Base-by-base conservation (phyloP, 2,888 invertebrate species). In the Agrochola macilenta region DNA sequence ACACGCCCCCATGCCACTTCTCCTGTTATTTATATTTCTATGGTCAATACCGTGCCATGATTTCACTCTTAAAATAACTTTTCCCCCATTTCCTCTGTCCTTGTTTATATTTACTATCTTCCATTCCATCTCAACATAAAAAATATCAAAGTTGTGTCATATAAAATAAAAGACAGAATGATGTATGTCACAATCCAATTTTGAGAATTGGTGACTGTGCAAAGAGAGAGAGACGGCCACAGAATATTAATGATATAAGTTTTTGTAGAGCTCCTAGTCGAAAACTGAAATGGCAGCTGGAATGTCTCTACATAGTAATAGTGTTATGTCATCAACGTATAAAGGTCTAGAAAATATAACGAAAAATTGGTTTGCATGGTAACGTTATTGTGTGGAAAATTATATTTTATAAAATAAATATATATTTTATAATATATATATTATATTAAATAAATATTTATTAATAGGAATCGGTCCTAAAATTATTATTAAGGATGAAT, bases 101-200 rank as follows among this genome's bases (percentile, higher is more conserved):
- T 61, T 75, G 26, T 54, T 76, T 76, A 73, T 66, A 69, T 70
- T 60, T 76, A 66, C 69, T 76, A 61, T 66, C 14, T 61, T 43
- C 54, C 64, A 49, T 77, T 54, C 58, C 17, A 65, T 9, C 5
- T 12, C n/a, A 72, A 69, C 77, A 68, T 60, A 69, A 71, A 78
- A 72, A 82, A 71, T 74, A 78, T 82, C 73, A 75, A 77, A 83
- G 54, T 81, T 80, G 68, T 65, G 76, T 60, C 77, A 69, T 79
- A 87, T 79, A 78, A 81, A 88, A 86, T 82, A 87, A 84, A 84
- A 82, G 73, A 75, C 63, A 75, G 63, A 76, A 77, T 84, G 88
- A 84, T 82, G 79, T 86, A 78, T 88, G 84, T 79, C 84, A 84
- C 81, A 86, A 88, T 78, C 82, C 80, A 88, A 87, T 88, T 87